Conservation (phyloP, 2,888 invertebrate species). For the Cryptosula pallasiana region DNA sequence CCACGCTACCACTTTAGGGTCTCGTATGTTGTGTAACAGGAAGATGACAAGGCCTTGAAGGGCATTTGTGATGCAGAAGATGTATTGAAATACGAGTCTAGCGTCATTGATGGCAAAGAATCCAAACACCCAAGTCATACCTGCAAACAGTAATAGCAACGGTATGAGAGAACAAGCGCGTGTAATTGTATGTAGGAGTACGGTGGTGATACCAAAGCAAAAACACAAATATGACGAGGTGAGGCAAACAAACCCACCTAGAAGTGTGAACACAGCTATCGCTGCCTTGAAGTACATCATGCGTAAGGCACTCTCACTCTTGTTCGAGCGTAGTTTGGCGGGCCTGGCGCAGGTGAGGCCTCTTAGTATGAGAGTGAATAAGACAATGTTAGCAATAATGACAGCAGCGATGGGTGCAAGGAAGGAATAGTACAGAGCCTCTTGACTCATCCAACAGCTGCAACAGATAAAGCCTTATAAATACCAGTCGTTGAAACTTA, state of each 20-base stretch:
- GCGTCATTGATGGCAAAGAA: constrained; percentile 44
- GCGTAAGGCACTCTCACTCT: constrained; percentile 49
- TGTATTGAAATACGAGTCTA: constrained; percentile 41
- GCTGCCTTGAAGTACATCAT: constrained; percentile 47
- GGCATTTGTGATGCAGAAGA: constrained; percentile 46
- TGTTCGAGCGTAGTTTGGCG: constrained; percentile 55
- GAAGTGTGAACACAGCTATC: constrained; percentile 44
- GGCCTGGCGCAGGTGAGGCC: constrained; percentile 38
- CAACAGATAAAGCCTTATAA: too few species aligned
- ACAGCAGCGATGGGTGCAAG: constrained; percentile 42
- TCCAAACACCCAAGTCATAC: constrained; percentile 49
- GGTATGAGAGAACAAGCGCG: too few species aligned
- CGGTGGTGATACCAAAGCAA: too few species aligned
- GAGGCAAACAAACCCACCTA: constrained; percentile 43
- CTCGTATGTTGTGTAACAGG: constrained; percentile 37
- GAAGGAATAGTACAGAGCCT: constrained; percentile 45
- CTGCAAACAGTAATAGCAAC: constrained; percentile 31
- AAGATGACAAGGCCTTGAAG: constrained; percentile 43
- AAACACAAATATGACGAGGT: too few species aligned
- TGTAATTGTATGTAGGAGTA: too few species aligned
- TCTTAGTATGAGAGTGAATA: constrained; percentile 41
- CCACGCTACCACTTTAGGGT: constrained; percentile 34
- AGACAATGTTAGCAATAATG: constrained; percentile 38
- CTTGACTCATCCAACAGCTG: constrained; percentile 47
- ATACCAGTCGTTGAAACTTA: constrained; percentile 8